Percentiles rank a stretch among this genome's conserved stretches.
These are phyloP conservation scores for Trissolcus japonicus DNA, from an alignment of 2,888 invertebrate genomes.

Conservation along the genomic window DNA sequence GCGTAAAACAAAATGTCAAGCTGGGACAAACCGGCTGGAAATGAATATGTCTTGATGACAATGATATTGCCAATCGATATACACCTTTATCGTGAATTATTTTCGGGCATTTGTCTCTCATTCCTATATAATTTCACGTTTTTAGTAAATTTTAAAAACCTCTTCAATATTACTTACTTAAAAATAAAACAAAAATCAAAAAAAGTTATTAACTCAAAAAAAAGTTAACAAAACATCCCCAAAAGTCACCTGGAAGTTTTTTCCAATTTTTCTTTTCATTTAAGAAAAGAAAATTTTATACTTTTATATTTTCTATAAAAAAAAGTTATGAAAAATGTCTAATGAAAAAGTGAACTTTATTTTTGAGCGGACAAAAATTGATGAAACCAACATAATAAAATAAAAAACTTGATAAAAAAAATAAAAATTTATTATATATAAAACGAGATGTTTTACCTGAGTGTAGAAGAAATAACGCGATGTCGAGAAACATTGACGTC, in stretches of 20 bases:
- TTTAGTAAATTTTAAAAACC: background rate
- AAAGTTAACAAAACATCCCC: too few species aligned
- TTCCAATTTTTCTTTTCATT: too few species aligned
- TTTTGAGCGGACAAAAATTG: background rate
- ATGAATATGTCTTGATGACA: constrained; percentile 21
- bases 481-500: constrained; percentile 58
- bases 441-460: constrained; percentile 34
- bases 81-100: constrained; percentile 35
- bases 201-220: too few species aligned
- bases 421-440: background rate
- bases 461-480: constrained; percentile 11
- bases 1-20: constrained; percentile 9
- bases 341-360: background rate
- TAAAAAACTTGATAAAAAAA: background rate
- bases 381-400: too few species aligned
- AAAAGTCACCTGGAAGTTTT: too few species aligned
- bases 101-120: constrained; percentile 41
- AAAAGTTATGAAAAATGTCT: constrained; percentile 5
- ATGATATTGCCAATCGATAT: constrained; percentile 51
- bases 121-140: constrained; percentile 26
- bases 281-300: too few species aligned
- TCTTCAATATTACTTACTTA: too few species aligned
- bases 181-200: too few species aligned
- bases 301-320: background rate
- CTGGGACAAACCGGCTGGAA: constrained; percentile 8